Evolutionary conservation across 1,140 invertebrate species (phyloP).

Genomic region (Agraylea sexmaculata): DNA sequence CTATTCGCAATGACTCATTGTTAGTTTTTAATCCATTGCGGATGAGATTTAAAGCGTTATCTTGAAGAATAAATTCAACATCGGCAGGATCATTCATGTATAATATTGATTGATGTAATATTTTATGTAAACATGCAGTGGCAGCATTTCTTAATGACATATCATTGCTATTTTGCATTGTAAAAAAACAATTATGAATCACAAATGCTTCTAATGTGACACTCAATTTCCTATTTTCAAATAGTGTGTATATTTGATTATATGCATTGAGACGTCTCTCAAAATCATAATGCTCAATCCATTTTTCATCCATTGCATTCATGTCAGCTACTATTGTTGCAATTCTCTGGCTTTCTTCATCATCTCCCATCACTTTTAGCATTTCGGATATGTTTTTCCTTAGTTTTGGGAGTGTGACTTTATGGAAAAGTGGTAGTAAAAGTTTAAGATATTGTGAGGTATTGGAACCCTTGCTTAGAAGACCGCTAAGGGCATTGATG

Average conservation of each 20-base stretch:
- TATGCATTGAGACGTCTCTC: slow-evolving; percentile 64
- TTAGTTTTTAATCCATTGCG: slow-evolving; percentile 54
- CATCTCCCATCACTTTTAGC: slow-evolving; percentile 41
- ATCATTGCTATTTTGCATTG: slow-evolving; percentile 66
- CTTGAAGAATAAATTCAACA: slow-evolving; percentile 56
- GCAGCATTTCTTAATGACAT: slow-evolving; percentile 70
- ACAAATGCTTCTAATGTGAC: slow-evolving; percentile 58
- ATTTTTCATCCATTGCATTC: slow-evolving; percentile 75
- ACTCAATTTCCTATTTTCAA: slow-evolving; percentile 42
- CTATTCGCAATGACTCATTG: slow-evolving; percentile 54
- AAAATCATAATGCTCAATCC: slow-evolving; percentile 89
- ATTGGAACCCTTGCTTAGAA: slow-evolving; percentile 54
- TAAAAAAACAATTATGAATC: slow-evolving; percentile 73
- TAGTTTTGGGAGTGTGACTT: slow-evolving; percentile 42
- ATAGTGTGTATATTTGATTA: slow-evolving; percentile 47
- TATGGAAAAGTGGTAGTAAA: slow-evolving; percentile 53
- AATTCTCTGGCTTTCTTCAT: slow-evolving; percentile 20
- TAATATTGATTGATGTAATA: slow-evolving; percentile 45
- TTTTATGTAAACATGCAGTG: slow-evolving; percentile 57
- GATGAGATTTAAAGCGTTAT: slow-evolving; percentile 56
- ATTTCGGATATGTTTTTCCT: slow-evolving; percentile 54
- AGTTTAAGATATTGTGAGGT: slow-evolving; percentile 53
- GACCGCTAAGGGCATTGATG: slow-evolving; percentile 53
- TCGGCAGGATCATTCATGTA: slow-evolving; percentile 39
- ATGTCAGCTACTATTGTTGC: slow-evolving; percentile 51